Evolutionary conservation across 2,797 vertebrate species (phyloP), one percentile per base, ranked within the genome.

Genomic region (Falco berigora): DNA sequence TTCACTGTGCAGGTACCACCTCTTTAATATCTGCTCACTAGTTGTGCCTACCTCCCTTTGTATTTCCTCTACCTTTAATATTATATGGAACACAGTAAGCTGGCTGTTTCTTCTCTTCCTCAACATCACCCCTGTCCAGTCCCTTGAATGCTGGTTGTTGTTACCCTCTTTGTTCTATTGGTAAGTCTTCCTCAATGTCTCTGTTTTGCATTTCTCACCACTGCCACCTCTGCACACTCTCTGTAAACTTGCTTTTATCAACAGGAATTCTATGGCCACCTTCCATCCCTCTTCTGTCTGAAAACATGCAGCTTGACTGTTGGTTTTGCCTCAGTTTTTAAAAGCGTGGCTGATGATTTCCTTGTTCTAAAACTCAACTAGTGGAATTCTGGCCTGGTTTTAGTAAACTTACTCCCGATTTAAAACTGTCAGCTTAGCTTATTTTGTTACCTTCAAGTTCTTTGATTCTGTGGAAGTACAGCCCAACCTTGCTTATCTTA

Each of bases 261-360:
- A 12, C 14, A 24, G 15, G 36, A 76, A 6, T 5, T 25, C 40
- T 8, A 2, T 16, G 12, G 8, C 18, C 3, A 2, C 27, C 14
- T 46, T 50, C 18, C 8, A 0, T 4, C 15, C 3, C 3, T 32
- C 14, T 46, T 50, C 18, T 7, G 0, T 4, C 28, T n/a, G 14
- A 34, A 55, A 61, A n/a, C 4, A 6, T 8, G 14, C 10, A 34
- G 12, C 17, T 55, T 2, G 27, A 3, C 32, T 49, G 6, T 14
- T 73, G 30, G 1, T 0, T 71, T 66, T 75, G 16, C 14, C 24
- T 68, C 10, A 18, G 32, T 24, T 71, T 47, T 12, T 17, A 30
- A 24, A 68, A 64, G 59, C 19, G 9, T 8, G 6, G 25, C 5
- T 59, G 53, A 3, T 47, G 8, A 16, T 49, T 56, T 56, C 8